phyloP scores from a whole-genome alignment of 2,888 invertebrate genomes.

The Mythimna impura region DNA sequence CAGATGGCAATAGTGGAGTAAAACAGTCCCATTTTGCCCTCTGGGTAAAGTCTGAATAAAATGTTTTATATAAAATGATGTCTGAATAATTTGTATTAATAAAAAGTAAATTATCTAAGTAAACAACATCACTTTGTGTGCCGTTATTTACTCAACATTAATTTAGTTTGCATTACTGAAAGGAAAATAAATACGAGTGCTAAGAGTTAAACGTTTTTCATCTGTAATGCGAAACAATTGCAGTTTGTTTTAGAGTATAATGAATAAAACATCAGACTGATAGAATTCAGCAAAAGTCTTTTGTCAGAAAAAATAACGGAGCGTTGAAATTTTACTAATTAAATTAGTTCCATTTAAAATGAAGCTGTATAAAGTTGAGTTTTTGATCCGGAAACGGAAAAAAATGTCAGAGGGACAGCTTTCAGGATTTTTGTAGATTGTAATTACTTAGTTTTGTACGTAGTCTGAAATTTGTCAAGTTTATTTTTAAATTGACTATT shows the following conservation, averaged over 20 bases:
- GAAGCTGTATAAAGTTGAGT: neutral
- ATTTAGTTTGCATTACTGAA: neutral
- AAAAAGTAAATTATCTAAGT: neutral
- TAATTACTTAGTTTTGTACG: constrained; percentile 1
- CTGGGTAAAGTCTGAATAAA: neutral
- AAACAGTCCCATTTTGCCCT: too few relatives aligned
- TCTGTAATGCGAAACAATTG: constrained; percentile 14
- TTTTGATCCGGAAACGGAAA: neutral
- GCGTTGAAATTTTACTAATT: constrained; percentile 8
- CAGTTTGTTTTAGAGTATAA: neutral
- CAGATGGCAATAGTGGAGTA: too few relatives aligned
- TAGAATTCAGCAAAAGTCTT: neutral
- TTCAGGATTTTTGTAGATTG: neutral
- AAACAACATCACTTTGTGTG: neutral
- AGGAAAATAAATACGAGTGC: neutral
- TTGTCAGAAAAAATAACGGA: neutral
- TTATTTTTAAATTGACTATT: neutral
- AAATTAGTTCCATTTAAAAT: constrained; percentile 21
- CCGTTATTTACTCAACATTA: neutral
- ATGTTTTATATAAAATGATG: neutral
- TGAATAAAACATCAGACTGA: constrained; percentile 42
- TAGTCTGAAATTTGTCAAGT: too few relatives aligned
- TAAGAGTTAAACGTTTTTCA: neutral
- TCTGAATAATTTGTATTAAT: neutral
- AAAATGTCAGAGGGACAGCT: neutral